Evolutionary conservation across 1,140 invertebrate genomes (phyloP).

Genomic region (Listronotus bonariensis): DNA sequence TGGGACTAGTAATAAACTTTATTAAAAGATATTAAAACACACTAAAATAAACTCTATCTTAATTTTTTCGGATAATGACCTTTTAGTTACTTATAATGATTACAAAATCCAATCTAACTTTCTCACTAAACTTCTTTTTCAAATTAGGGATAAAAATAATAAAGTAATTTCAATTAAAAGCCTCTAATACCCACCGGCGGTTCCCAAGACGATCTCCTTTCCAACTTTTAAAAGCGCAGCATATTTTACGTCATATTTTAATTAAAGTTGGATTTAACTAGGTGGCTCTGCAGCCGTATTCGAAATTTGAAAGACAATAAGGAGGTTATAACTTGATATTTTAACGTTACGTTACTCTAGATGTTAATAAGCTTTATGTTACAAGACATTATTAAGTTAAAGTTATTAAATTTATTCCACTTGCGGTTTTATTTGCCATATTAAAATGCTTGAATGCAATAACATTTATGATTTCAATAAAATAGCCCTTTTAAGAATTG

Average conservation of each 20-base stretch:
- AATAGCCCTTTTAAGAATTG: too few species aligned
- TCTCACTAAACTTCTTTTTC: constrained; percentile 14
- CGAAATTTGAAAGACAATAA: constrained; percentile 6
- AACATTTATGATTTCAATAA: too few species aligned
- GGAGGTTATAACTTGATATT: background rate
- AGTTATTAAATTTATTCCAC: too few species aligned
- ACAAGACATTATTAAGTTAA: too few species aligned
- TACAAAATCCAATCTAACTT: constrained; percentile 20
- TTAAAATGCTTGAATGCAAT: too few species aligned
- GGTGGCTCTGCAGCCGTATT: constrained; percentile 7
- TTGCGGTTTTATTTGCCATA: too few species aligned
- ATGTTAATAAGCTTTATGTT: too few species aligned
- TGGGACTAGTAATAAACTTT: too few species aligned
- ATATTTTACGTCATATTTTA: constrained; percentile 42
- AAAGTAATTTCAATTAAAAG: constrained; percentile 20
- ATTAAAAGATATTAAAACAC: too few species aligned
- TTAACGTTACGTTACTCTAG: too few species aligned
- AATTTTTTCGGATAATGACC: background rate
- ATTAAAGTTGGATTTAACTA: constrained; percentile 39
- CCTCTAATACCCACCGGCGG: constrained; percentile 13
- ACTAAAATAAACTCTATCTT: too few species aligned
- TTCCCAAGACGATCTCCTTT: constrained; percentile 17
- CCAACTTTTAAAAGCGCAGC: constrained; percentile 19
- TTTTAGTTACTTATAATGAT: constrained; percentile 23
- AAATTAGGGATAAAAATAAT: constrained; percentile 20